Conservation (phyloP, 2,113 vertebrate species). For the Myotis yumanensis region DNA sequence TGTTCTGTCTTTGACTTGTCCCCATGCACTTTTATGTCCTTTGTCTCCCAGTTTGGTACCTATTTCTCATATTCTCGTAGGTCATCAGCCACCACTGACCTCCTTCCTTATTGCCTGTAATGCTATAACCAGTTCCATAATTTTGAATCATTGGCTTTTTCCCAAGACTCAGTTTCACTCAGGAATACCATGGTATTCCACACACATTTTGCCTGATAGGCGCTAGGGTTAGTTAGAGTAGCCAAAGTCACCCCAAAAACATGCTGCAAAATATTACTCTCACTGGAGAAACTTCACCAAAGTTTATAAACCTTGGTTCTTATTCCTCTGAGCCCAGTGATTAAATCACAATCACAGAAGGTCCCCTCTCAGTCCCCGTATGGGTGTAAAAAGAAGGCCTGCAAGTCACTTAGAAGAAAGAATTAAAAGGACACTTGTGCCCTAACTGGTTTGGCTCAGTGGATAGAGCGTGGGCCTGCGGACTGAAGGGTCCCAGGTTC, state of each 20-base stretch:
- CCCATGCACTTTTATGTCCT: neutral
- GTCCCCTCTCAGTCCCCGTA: neutral
- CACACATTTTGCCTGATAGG: neutral
- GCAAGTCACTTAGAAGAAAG: conserved; percentile 17
- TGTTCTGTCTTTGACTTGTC: neutral
- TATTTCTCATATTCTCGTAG: neutral
- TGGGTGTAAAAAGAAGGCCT: neutral
- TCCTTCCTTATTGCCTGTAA: neutral
- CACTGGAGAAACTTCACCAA: neutral
- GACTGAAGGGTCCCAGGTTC: too few species aligned
- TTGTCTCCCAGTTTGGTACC: neutral
- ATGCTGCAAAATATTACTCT: neutral
- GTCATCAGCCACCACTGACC: neutral
- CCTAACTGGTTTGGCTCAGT: too few species aligned
- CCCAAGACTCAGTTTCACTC: neutral
- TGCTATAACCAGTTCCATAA: neutral
- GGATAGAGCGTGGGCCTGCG: too few species aligned
- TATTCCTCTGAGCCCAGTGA: neutral
- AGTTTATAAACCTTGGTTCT: conserved; percentile 26
- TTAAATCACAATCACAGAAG: neutral
- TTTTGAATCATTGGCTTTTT: neutral
- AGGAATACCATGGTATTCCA: neutral
- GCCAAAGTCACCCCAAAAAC: conserved; percentile 1
- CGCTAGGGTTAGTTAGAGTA: neutral
- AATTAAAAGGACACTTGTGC: neutral